Evolutionary conservation across 2,888 invertebrate genomes (phyloP).

Genomic region (Troides helena): DNA sequence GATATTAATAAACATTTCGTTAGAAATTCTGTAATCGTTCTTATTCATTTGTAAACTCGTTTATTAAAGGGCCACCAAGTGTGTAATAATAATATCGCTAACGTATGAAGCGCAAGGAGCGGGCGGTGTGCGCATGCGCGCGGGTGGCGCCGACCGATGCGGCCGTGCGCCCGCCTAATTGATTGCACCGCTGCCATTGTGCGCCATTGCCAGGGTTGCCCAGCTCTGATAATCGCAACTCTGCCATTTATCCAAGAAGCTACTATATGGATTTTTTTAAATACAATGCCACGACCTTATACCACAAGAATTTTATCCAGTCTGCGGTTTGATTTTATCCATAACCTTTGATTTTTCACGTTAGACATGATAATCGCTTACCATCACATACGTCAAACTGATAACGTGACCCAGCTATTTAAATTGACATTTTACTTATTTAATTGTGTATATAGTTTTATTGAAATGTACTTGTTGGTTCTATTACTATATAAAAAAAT

Average conservation of each 20-base stretch:
- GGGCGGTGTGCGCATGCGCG: conserved; percentile 16
- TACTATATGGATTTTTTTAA: neutral
- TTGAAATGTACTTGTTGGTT: too few relatives aligned
- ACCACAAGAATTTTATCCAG: too few relatives aligned
- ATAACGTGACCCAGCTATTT: too few relatives aligned
- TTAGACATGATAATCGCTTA: too few relatives aligned
- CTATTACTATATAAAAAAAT: too few relatives aligned
- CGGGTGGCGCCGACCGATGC: conserved; percentile 29
- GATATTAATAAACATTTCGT: neutral
- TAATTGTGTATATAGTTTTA: too few relatives aligned
- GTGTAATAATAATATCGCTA: conserved; percentile 2
- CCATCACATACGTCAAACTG: too few relatives aligned
- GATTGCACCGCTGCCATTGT: conserved; percentile 50
- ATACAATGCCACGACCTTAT: too few relatives aligned
- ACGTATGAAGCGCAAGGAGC: conserved; percentile 3
- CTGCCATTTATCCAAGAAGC: neutral
- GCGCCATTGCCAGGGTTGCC: conserved; percentile 54
- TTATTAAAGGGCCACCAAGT: neutral
- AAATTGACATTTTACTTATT: too few relatives aligned
- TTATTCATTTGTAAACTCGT: neutral
- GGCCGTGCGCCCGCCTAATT: conserved; percentile 38
- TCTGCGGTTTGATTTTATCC: too few relatives aligned
- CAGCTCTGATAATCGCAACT: conserved; percentile 16
- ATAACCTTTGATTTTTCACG: too few relatives aligned
- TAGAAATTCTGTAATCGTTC: neutral